Base-by-base conservation (phyloP, 2,113 vertebrate species). In the Triplophysa dalaica region DNA sequence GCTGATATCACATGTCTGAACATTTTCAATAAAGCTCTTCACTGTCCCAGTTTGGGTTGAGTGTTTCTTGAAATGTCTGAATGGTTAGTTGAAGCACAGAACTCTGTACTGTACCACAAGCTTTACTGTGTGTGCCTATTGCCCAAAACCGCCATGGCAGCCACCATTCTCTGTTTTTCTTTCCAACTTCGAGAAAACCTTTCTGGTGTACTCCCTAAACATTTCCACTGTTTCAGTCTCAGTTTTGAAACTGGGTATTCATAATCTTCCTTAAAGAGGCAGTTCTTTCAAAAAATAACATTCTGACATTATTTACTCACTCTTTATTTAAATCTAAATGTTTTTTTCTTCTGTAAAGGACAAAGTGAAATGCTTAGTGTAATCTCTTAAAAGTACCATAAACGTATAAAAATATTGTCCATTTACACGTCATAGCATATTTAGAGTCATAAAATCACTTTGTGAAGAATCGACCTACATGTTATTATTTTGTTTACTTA, bases 81-180 rank as follows among this genome's bases (percentile, higher is more conserved):
- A 70, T 17, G 60, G 54, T 16, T 5, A 38, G 65, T 26, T 70
- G 74, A 54, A 54, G 52, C 9, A 60, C 67, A 56, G 62, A 75
- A 70, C 61, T 62, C 38, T 41, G 21, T 22, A 45, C 45, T 61
- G 45, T 56, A 56, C 80, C 41, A 61, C 60, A 72, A n/a, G 0
- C 21, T 26, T 56, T 73, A 19, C 78, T 54, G 22, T 70, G 7
- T 58, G 22, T 16, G 50, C 43, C 69, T 74, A 38, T 38, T 79
- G 48, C 41, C 21, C 77, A 70, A 73, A 38, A 65, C 56, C 60
- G 17, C 21, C 77, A 79, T 52, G 67, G 58, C 67, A 79, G 77
- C 70, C 65, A 75, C 29, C 66, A 52, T 63, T 70, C 50, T 61
- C 33, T 81, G 74, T 77, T 77, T 81, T 81, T 70, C 74, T 81